Percentiles rank a stretch among this genome's conserved stretches.
Evolutionary conservation across 2,113 vertebrate genomes (phyloP).

Genomic region (Gasterosteus nipponicus): DNA sequence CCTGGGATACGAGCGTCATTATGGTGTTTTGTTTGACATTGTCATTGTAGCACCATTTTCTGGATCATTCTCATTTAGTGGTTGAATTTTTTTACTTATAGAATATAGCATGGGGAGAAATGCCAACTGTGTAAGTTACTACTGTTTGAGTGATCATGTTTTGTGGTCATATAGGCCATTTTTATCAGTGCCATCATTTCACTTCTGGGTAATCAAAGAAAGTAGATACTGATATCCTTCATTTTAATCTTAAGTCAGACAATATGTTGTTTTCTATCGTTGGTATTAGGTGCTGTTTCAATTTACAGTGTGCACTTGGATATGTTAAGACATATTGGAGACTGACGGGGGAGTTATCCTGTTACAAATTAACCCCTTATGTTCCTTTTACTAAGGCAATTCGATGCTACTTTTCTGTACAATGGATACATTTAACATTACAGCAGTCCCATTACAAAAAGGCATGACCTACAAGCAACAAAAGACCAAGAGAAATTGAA

Average conservation of each 20-base stretch:
- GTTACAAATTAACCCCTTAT: constrained; percentile 16
- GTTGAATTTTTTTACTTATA: constrained; percentile 56
- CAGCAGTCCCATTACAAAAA: constrained; percentile 8
- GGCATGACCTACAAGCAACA: constrained; percentile 10
- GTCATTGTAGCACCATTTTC: constrained; percentile 70
- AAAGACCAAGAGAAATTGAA: constrained; percentile 13
- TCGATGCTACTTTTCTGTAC: constrained; percentile 20
- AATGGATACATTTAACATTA: constrained; percentile 9
- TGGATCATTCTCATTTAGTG: constrained; percentile 48
- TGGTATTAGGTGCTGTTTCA: constrained; percentile 37
- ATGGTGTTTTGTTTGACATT: constrained; percentile 63
- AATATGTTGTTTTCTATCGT: constrained; percentile 39
- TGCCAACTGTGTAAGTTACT: constrained; percentile 51
- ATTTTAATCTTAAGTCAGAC: constrained; percentile 52
- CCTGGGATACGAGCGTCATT: constrained; percentile 66
- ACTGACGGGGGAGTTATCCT: constrained; percentile 15
- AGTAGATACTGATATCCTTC: constrained; percentile 40
- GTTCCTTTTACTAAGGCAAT: not conserved
- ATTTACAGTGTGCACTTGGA: constrained; percentile 36
- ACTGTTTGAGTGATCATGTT: constrained; percentile 52
- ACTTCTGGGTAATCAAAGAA: constrained; percentile 51
- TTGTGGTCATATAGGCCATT: constrained; percentile 55
- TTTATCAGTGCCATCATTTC: constrained; percentile 75
- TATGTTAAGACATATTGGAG: constrained; percentile 31
- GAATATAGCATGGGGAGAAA: constrained; percentile 52